These are phyloP conservation scores for Axis porcinus DNA, from an alignment of 2,113 vertebrate genomes.

Conservation along the genomic window DNA sequence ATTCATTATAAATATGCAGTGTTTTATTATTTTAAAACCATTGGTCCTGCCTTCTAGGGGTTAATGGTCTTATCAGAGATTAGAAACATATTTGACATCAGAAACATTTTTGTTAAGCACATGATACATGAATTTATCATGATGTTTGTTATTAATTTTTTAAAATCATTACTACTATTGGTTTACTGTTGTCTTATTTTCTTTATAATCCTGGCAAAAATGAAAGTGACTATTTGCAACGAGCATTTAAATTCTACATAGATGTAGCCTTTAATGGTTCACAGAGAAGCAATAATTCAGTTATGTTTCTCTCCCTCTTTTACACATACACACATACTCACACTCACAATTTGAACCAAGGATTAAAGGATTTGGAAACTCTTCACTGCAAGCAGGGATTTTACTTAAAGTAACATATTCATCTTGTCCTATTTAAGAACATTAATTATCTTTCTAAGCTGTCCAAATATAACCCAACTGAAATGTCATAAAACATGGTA, in stretches of 20 bases:
- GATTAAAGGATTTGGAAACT: neutral
- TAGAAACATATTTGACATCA: neutral
- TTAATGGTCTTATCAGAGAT: neutral
- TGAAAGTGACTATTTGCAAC: neutral
- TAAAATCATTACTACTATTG: neutral
- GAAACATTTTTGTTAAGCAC: neutral
- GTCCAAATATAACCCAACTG: neutral
- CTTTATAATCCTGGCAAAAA: neutral
- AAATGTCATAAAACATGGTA: neutral
- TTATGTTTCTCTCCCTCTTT: neutral
- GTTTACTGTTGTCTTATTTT: neutral
- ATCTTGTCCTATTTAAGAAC: neutral
- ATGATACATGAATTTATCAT: neutral
- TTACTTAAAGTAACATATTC: neutral
- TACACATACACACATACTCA: neutral
- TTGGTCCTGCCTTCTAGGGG: neutral
- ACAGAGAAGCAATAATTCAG: neutral
- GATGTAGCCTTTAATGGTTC: neutral
- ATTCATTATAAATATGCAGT: neutral
- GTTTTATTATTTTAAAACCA: neutral
- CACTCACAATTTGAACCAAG: neutral
- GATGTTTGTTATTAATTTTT: neutral
- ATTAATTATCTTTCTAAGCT: neutral
- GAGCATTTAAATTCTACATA: neutral
- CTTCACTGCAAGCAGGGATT: neutral